phyloP scores from a whole-genome alignment of 1,140 invertebrate species.

The Onthophagus taurus region DNA sequence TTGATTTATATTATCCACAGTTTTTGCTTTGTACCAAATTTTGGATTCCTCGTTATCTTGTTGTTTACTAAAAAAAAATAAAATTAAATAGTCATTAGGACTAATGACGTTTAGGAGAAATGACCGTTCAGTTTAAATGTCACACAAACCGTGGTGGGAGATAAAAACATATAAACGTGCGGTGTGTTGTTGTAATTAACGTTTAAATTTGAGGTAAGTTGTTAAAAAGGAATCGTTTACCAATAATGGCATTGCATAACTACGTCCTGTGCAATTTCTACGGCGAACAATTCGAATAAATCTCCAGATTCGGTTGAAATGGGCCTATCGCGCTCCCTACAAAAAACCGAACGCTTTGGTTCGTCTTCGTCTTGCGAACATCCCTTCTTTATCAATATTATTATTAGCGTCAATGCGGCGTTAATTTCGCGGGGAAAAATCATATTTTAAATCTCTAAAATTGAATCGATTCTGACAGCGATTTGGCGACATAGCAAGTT shows the following conservation, averaged over 20 bases:
- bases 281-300: slow-evolving; percentile 40
- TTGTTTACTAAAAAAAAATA: slow-evolving; percentile 33
- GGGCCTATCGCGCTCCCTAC: slow-evolving; percentile 38
- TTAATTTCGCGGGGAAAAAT: too few relatives aligned
- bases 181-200: too few relatives aligned
- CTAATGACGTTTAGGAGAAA: too few relatives aligned
- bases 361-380: neutral
- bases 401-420: too few relatives aligned
- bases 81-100: too few relatives aligned
- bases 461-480: too few relatives aligned
- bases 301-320: slow-evolving; percentile 38
- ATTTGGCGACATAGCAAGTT: too few relatives aligned
- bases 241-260: slow-evolving; percentile 42
- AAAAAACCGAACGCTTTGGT: slow-evolving; percentile 28
- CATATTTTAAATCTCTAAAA: too few relatives aligned
- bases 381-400: neutral
- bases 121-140: too few relatives aligned
- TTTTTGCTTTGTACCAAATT: slow-evolving; percentile 44
- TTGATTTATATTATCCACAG: slow-evolving; percentile 24
- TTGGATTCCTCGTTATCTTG: slow-evolving; percentile 35
- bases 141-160: too few relatives aligned
- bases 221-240: slow-evolving; percentile 25
- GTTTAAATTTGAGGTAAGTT: slow-evolving; percentile 10
- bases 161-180: too few relatives aligned
- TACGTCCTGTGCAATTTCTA: slow-evolving; percentile 35